Evolutionary conservation across 2,797 vertebrate species (phyloP), one percentile per base, ranked within the genome.

Genomic region (Rhinatrema bivittatum): DNA sequence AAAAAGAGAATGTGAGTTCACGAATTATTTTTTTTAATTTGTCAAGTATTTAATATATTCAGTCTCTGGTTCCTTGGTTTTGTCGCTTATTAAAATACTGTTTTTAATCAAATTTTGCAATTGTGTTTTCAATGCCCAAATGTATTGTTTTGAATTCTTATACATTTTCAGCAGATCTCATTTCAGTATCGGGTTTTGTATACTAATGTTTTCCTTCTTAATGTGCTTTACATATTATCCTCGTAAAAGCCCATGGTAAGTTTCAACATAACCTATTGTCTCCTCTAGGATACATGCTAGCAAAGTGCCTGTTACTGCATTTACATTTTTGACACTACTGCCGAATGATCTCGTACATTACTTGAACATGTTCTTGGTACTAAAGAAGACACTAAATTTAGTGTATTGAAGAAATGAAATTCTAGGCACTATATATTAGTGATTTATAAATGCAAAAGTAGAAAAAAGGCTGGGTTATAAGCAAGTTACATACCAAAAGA

Each of bases 1-100:
- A 53, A 45, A 73, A 47, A 58, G 65, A 70, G 68, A 65, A 81
- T 68, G 69, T 84, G 44, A 43, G 68, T 63, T 56, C 59, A 28
- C 60, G 6, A 15, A 39, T 50, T 16, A 4, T 2, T 19, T 32
- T 21, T 56, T 23, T 65, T 60, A 17, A 17, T 56, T 51, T 31
- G 53, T 55, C 75, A 76, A n/a, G n/a, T 78, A 89, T 83, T 88
- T 86, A 81, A 85, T 84, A 80, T 81, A 70, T 68, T 78, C 66
- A 74, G 56, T 52, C 55, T 44, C 50, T 57, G 50, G 37, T 66
- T 68, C 38, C n/a, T 25, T 17, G n/a, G 40, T 64, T 71, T 46
- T 53, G 68, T 79, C 74, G 76, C 47, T 25, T 74, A 79, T 73
- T 70, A 66, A 76, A 50, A 76, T 68, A 69, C 49, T 72, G 7